Percentiles rank a stretch among this genome's conserved stretches.
Evolutionary conservation across 2,888 invertebrate genomes (phyloP).

Genomic region (Amphipoea oculea): DNA sequence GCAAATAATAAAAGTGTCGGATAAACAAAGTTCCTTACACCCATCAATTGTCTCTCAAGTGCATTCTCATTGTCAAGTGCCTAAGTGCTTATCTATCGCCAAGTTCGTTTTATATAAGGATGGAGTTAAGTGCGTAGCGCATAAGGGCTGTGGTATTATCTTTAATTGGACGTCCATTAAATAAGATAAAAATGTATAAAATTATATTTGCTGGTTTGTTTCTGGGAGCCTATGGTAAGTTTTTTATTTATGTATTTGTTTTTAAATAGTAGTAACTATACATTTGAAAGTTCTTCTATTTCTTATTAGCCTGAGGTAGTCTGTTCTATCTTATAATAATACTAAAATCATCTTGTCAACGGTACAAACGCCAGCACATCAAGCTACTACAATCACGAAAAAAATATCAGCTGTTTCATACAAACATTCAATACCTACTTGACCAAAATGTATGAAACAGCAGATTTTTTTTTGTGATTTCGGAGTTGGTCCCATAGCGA

Average conservation of each 20-base stretch:
- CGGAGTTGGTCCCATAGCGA: too few relatives aligned
- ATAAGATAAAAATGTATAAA: conserved; percentile 47
- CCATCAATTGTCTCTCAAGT: conserved; percentile 48
- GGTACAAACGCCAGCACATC: too few relatives aligned
- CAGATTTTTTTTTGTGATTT: too few relatives aligned
- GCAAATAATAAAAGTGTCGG: conserved; percentile 42
- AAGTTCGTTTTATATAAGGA: conserved; percentile 56
- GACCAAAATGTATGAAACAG: too few relatives aligned
- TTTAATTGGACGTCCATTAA: conserved; percentile 29
- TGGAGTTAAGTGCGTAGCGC: not conserved
- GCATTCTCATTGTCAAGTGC: conserved; percentile 24
- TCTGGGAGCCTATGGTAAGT: conserved; percentile 56
- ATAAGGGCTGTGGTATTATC: conserved; percentile 31
- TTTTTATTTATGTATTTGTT: not conserved
- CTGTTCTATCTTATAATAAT: not conserved
- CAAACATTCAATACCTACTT: too few relatives aligned
- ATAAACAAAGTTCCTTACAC: conserved; percentile 64
- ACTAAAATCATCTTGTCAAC: too few relatives aligned
- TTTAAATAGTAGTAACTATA: too few relatives aligned
- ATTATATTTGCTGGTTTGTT: conserved; percentile 53
- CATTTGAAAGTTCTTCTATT: too few relatives aligned
- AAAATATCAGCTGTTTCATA: too few relatives aligned
- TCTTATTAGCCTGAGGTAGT: not conserved
- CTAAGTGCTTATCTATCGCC: conserved; percentile 30
- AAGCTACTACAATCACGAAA: too few relatives aligned